phyloP scores from a whole-genome alignment of 2,888 invertebrate species.

The Panopea generosa region DNA sequence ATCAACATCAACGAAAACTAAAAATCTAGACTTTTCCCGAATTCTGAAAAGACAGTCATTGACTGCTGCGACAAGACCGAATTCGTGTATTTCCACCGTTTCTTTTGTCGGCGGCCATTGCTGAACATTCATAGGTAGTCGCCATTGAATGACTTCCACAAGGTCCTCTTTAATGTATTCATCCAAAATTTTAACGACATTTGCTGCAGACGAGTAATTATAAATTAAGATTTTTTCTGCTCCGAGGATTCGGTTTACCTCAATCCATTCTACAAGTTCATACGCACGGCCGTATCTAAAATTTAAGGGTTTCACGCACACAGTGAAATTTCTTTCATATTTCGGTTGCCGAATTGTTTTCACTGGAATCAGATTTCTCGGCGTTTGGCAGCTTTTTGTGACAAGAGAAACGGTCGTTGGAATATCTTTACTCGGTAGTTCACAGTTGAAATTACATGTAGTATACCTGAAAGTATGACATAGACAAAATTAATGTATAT shows the following conservation, averaged over 20 bases:
- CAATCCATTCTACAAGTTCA: constrained; percentile 82
- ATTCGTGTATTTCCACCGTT: constrained; percentile 78
- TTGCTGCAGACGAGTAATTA: constrained; percentile 72
- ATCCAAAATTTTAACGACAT: constrained; percentile 69
- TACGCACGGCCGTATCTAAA: constrained; percentile 70
- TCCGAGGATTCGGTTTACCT: constrained; percentile 80
- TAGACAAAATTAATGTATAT: no score
- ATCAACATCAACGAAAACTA: constrained; percentile 82
- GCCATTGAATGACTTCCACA: constrained; percentile 78
- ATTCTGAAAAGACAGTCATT: constrained; percentile 83
- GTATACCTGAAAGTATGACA: not conserved
- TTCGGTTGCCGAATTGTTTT: not conserved
- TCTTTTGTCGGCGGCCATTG: constrained; percentile 43
- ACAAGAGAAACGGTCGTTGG: not conserved
- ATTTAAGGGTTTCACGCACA: constrained; percentile 76
- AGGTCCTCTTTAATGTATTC: constrained; percentile 70
- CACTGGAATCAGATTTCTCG: not conserved
- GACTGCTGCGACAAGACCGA: constrained; percentile 81
- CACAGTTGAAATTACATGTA: not conserved
- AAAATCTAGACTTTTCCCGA: constrained; percentile 68
- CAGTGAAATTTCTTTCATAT: constrained; percentile 63
- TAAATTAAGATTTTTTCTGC: constrained; percentile 81
- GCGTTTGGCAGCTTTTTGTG: not conserved
- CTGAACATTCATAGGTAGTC: constrained; percentile 72
- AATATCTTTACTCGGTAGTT: not conserved